Conservation (phyloP, 1,140 invertebrate species). For the Lasaia peninsularis region DNA sequence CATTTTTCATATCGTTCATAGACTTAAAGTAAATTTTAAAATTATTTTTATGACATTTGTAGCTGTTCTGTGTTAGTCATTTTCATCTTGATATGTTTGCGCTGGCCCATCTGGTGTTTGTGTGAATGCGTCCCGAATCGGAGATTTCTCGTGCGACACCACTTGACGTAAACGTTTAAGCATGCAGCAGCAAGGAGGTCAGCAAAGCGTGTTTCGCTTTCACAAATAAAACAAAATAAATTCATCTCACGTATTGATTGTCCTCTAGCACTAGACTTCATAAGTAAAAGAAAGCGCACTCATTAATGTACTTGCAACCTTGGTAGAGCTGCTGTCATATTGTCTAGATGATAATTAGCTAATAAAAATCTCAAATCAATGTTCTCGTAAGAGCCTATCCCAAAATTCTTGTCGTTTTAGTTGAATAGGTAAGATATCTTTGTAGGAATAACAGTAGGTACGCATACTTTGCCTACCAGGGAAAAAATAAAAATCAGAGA, state of each 20-base stretch:
- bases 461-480: too few species aligned
- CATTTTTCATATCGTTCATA: too few species aligned
- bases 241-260: conserved; percentile 76
- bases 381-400: too few species aligned
- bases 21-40: too few species aligned
- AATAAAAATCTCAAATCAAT: not conserved
- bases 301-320: conserved; percentile 39
- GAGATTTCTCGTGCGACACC: conserved; percentile 67
- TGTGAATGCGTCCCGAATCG: conserved; percentile 60
- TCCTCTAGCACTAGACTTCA: conserved; percentile 63
- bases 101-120: not conserved
- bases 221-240: conserved; percentile 77
- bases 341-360: not conserved
- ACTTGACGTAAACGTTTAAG: conserved; percentile 71
- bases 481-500: too few species aligned
- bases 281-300: conserved; percentile 72
- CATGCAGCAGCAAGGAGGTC: conserved; percentile 68
- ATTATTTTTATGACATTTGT: too few species aligned
- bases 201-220: conserved; percentile 71
- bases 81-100: too few species aligned
- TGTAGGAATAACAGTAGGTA: too few species aligned
- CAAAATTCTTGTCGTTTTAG: too few species aligned
- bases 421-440: too few species aligned
- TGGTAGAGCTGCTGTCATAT: conserved; percentile 16
- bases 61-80: too few species aligned